Evolutionary conservation across 2,888 invertebrate species (phyloP).

Genomic region (Omphaloscelis lunosa): DNA sequence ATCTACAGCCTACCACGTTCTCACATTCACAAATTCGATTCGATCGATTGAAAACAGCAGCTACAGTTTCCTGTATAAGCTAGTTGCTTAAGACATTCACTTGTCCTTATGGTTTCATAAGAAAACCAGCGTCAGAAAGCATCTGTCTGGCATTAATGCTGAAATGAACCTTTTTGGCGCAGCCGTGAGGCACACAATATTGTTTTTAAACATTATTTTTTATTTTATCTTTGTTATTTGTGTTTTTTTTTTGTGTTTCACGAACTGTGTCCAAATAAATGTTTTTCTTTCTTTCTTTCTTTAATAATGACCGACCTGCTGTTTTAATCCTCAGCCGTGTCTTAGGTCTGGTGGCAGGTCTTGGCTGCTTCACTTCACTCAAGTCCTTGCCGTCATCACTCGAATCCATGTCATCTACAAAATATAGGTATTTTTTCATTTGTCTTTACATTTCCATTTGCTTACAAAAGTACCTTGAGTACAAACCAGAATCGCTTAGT

Average conservation of each 20-base stretch:
- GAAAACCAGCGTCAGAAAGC: no score
- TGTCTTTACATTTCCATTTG: neutral
- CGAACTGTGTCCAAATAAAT: no score
- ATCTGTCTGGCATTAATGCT: no score
- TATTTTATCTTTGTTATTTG: no score
- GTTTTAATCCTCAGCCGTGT: slow-evolving; percentile 91
- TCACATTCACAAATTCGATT: no score
- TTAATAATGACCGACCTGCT: slow-evolving; percentile 79
- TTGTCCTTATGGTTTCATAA: no score
- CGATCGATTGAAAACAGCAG: neutral
- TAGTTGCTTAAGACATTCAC: neutral
- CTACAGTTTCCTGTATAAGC: neutral
- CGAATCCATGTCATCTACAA: slow-evolving; percentile 80
- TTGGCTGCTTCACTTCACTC: slow-evolving; percentile 79
- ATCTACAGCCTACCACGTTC: no score
- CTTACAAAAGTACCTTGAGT: neutral
- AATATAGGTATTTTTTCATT: neutral
- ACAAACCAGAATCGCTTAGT: slow-evolving; percentile 85
- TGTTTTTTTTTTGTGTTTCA: no score
- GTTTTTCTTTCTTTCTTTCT: no score
- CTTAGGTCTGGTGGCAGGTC: slow-evolving; percentile 84
- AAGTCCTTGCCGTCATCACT: slow-evolving; percentile 82
- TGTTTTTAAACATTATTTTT: no score
- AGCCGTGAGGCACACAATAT: no score
- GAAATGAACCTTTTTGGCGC: no score